Conservation (phyloP, 2,888 invertebrate genomes). For the Stenoptilia bipunctidactyla region DNA sequence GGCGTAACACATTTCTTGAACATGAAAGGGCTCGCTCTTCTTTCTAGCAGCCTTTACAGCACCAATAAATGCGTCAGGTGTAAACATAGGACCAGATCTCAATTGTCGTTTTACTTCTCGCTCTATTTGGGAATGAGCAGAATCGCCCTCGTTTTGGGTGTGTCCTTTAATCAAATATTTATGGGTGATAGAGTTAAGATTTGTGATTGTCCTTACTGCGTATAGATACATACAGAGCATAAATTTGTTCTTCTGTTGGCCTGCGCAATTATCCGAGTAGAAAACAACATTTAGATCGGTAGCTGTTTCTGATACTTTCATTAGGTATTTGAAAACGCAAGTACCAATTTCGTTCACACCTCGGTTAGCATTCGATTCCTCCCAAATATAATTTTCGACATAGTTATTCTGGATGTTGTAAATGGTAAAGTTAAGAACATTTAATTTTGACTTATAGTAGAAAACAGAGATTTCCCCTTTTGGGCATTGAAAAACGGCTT, state of each 20-base stretch:
- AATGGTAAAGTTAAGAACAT: slow-evolving; percentile 23
- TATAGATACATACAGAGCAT: slow-evolving; percentile 17
- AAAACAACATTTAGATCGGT: slow-evolving; percentile 20
- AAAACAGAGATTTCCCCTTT: slow-evolving; percentile 23
- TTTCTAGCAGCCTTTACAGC: too few species aligned
- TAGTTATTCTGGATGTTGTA: slow-evolving; percentile 18
- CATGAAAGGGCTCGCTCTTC: too few species aligned
- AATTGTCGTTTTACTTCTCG: slow-evolving; percentile 11
- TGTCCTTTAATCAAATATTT: slow-evolving; percentile 9
- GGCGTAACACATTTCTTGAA: too few species aligned
- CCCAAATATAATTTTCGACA: slow-evolving; percentile 26
- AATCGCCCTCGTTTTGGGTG: slow-evolving; percentile 17
- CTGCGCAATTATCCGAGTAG: slow-evolving; percentile 25
- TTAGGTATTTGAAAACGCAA: neutral
- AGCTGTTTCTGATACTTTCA: too few species aligned
- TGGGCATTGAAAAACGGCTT: slow-evolving; percentile 25
- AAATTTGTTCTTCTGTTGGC: slow-evolving; percentile 22
- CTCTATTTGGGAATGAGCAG: slow-evolving; percentile 15
- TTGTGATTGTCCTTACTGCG: slow-evolving; percentile 12
- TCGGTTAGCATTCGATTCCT: slow-evolving; percentile 25
- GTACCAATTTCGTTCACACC: slow-evolving; percentile 25
- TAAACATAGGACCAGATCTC: slow-evolving; percentile 1
- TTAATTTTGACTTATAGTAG: slow-evolving; percentile 25
- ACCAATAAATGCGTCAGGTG: too few species aligned
- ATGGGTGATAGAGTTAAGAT: slow-evolving; percentile 16